Evolutionary conservation across 2,113 vertebrate species (phyloP).

Genomic region (Eonycteris spelaea): DNA sequence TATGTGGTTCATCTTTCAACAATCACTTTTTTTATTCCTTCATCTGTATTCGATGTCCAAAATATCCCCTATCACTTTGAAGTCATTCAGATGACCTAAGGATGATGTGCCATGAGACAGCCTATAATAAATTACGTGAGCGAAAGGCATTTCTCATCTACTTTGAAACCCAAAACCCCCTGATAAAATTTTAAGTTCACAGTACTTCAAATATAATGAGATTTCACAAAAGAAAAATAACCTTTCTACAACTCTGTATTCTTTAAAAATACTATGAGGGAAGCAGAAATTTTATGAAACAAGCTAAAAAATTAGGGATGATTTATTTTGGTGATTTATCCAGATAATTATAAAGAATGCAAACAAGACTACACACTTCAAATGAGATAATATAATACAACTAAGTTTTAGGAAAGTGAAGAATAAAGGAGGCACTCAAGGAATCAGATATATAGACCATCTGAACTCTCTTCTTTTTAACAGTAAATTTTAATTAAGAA

Average conservation of each 20-base stretch:
- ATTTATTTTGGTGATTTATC: background rate
- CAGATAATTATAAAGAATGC: background rate
- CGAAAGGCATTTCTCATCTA: background rate
- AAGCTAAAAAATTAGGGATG: background rate
- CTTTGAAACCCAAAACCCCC: background rate
- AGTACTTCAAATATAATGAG: background rate
- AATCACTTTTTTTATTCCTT: background rate
- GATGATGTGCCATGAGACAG: background rate
- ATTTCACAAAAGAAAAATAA: conserved; percentile 25
- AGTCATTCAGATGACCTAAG: background rate
- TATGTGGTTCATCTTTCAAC: background rate
- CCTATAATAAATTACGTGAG: background rate
- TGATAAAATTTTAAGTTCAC: background rate
- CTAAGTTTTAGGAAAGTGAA: background rate
- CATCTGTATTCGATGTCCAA: background rate
- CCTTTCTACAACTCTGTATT: background rate
- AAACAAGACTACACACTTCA: background rate
- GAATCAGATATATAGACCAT: background rate
- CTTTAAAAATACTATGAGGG: background rate
- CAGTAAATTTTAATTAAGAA: conserved; percentile 33
- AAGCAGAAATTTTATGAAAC: background rate
- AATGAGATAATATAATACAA: background rate
- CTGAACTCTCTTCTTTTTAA: background rate
- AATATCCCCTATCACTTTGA: background rate
- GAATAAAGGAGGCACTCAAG: background rate